These are phyloP conservation scores for Physeter macrocephalus DNA, from an alignment of 2,113 vertebrate genomes.

Conservation along the genomic window DNA sequence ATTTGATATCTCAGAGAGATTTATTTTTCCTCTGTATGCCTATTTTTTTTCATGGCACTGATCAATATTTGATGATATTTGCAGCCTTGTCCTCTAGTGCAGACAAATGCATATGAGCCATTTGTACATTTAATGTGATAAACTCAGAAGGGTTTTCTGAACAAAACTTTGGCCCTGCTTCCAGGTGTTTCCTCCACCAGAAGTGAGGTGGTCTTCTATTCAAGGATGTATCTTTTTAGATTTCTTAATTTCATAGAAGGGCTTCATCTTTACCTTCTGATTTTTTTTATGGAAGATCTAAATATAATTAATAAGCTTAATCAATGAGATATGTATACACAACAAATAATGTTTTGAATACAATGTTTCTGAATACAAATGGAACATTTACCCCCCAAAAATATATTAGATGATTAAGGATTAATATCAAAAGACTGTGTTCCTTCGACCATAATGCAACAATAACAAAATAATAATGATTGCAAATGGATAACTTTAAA, in stretches of 20 bases:
- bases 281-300: neutral
- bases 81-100: neutral
- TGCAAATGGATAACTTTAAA: neutral
- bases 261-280: neutral
- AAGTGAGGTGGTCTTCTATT: neutral
- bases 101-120: neutral
- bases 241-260: neutral
- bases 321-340: neutral
- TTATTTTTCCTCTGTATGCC: neutral
- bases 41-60: neutral
- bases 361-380: neutral
- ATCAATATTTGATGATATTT: neutral
- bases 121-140: neutral
- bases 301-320: neutral
- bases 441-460: neutral
- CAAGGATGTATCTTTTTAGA: neutral
- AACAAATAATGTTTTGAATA: neutral
- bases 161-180: neutral
- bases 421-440: neutral
- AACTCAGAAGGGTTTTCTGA: neutral
- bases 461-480: neutral
- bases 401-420: neutral
- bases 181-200: neutral
- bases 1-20: neutral
- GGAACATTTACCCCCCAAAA: neutral